Percentiles rank a stretch among this genome's conserved stretches.
Evolutionary conservation across 1,140 invertebrate species (phyloP).

Genomic region (Centruroides sculpturatus): DNA sequence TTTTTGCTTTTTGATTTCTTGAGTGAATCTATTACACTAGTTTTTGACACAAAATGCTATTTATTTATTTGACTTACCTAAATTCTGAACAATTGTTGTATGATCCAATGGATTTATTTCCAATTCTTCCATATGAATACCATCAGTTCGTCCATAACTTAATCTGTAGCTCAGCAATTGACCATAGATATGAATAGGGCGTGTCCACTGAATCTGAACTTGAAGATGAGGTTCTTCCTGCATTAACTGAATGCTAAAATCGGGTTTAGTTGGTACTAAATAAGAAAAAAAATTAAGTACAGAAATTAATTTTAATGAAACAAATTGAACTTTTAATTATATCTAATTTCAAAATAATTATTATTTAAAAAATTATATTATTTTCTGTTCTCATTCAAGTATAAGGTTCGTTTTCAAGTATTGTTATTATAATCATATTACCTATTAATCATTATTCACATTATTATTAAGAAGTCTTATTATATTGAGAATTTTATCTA

Average conservation of each 20-base stretch:
- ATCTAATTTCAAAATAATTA: neutral
- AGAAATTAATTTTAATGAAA: neutral
- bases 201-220: slow-evolving; percentile 79
- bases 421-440: neutral
- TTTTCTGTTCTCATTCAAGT: neutral
- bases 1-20: no score
- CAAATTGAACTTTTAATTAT: neutral
- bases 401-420: neutral
- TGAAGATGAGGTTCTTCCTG: slow-evolving; percentile 65
- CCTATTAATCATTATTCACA: no score
- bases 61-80: slow-evolving; percentile 27
- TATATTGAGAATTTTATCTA: no score
- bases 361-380: neutral
- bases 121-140: slow-evolving; percentile 35
- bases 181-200: slow-evolving; percentile 73
- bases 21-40: no score
- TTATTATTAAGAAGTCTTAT: no score
- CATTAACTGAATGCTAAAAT: slow-evolving; percentile 60
- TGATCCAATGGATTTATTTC: slow-evolving; percentile 46
- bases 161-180: slow-evolving; percentile 69
- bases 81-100: slow-evolving; percentile 40
- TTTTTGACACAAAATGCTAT: no score
- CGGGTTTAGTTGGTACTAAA: slow-evolving; percentile 65
- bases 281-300: neutral
- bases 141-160: slow-evolving; percentile 72